These are phyloP conservation scores for Bombus breviceps DNA, from an alignment of 1,140 invertebrate species.

Conservation along the genomic window DNA sequence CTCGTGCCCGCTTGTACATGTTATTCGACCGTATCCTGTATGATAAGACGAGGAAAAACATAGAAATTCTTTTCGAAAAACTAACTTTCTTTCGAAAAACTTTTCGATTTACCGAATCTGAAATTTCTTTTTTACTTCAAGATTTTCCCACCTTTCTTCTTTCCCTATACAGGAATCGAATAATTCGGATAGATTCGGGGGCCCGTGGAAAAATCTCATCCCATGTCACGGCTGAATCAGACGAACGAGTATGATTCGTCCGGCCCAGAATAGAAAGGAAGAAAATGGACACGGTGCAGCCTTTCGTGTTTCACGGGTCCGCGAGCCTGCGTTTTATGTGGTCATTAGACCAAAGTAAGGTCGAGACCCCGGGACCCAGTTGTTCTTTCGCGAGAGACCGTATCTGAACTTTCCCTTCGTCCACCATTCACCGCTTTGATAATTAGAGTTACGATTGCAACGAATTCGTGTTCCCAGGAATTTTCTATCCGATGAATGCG, in stretches of 20 bases:
- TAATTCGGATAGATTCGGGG: background rate
- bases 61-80: background rate
- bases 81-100: too few species aligned
- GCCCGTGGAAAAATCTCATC: slow-evolving; percentile 12
- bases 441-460: background rate
- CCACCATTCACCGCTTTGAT: background rate
- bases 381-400: background rate
- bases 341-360: slow-evolving; percentile 25
- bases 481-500: too few species aligned
- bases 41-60: too few species aligned
- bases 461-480: too few species aligned
- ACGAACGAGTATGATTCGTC: slow-evolving; percentile 49
- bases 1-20: too few species aligned
- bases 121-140: background rate
- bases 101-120: too few species aligned
- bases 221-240: slow-evolving; percentile 51
- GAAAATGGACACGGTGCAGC: slow-evolving; percentile 32
- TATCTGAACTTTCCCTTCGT: background rate
- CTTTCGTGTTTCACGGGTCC: slow-evolving; percentile 20
- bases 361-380: background rate
- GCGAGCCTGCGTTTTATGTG: slow-evolving; percentile 4
- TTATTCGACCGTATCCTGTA: too few species aligned
- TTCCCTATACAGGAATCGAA: background rate
- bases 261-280: slow-evolving; percentile 55
- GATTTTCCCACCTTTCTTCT: background rate